A percentile compares a stretch with the other conserved stretches of the same genome.
Conservation (phyloP, 2,888 invertebrate genomes). For the Lasioglossum zephyrum region DNA sequence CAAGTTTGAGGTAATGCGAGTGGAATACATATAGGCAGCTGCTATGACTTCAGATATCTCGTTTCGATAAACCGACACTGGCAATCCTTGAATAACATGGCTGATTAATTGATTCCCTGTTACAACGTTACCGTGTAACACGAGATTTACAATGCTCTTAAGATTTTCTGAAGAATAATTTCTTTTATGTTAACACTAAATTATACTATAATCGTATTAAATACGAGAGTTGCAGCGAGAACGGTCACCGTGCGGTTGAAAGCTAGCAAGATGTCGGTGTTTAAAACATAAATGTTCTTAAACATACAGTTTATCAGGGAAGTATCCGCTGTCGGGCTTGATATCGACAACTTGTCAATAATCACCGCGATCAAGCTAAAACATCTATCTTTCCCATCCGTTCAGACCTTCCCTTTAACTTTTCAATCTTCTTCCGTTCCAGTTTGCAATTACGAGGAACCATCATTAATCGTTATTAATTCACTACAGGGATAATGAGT, state of each 20-base stretch:
- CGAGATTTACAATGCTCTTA: background rate
- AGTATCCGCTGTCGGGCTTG: background rate
- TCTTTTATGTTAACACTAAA: too few species aligned
- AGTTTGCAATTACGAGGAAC: background rate
- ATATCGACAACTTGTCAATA: constrained; percentile 18
- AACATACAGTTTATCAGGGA: background rate
- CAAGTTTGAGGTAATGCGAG: background rate
- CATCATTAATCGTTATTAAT: background rate
- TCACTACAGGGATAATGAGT: background rate
- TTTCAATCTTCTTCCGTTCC: background rate
- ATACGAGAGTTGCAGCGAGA: background rate
- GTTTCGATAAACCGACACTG: background rate
- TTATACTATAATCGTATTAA: too few species aligned
- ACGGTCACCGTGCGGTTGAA: background rate
- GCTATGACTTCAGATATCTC: background rate
- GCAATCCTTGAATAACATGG: background rate
- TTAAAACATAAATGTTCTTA: background rate
- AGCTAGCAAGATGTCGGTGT: background rate
- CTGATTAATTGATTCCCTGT: background rate
- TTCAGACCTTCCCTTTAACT: background rate
- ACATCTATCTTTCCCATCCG: background rate
- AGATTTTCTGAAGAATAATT: background rate
- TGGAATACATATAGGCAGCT: background rate
- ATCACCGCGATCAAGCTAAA: background rate
- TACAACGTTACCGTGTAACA: background rate